Percentiles rank a stretch among this genome's conserved stretches.
Evolutionary conservation across 2,888 invertebrate species (phyloP).

Genomic region (Steinernema carpocapsae): DNA sequence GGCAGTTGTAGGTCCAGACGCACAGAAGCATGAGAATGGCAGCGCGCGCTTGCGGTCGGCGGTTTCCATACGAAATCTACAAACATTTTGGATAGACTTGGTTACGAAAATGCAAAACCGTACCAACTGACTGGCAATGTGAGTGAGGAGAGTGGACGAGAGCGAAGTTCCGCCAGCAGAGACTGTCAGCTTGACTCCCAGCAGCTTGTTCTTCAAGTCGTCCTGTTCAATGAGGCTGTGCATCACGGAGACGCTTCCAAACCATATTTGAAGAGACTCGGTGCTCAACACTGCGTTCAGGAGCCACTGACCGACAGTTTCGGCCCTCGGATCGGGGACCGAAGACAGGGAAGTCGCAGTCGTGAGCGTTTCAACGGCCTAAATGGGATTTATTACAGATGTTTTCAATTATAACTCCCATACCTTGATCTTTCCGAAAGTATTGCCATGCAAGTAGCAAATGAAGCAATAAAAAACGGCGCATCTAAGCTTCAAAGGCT

Average conservation of each 20-base stretch:
- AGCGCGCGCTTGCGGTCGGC: slow-evolving; percentile 78
- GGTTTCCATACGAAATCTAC: slow-evolving; percentile 54
- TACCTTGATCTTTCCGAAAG: slow-evolving; percentile 74
- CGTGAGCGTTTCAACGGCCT: not conserved
- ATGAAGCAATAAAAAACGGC: slow-evolving; percentile 96
- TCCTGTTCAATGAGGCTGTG: slow-evolving; percentile 82
- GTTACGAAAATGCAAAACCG: slow-evolving; percentile 9
- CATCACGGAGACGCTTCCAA: slow-evolving; percentile 86
- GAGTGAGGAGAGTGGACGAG: slow-evolving; percentile 79
- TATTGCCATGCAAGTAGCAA: slow-evolving; percentile 91
- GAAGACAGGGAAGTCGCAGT: not conserved
- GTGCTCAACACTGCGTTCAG: slow-evolving; percentile 37
- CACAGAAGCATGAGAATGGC: slow-evolving; percentile 88
- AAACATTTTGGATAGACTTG: slow-evolving; percentile 22
- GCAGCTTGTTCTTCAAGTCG: slow-evolving; percentile 80
- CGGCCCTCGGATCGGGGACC: not conserved
- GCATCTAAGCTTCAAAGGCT: slow-evolving; percentile 85
- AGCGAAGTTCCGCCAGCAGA: slow-evolving; percentile 43
- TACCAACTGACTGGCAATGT: slow-evolving; percentile 74
- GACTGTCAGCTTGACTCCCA: slow-evolving; percentile 87
- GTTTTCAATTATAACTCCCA: not conserved
- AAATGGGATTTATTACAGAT: too few species aligned
- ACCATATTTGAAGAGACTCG: slow-evolving; percentile 76
- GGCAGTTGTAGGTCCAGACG: slow-evolving; percentile 85
- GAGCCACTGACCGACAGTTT: slow-evolving; percentile 6